Base-by-base conservation (phyloP, 2,113 vertebrate species). In the Bufo bufo region DNA sequence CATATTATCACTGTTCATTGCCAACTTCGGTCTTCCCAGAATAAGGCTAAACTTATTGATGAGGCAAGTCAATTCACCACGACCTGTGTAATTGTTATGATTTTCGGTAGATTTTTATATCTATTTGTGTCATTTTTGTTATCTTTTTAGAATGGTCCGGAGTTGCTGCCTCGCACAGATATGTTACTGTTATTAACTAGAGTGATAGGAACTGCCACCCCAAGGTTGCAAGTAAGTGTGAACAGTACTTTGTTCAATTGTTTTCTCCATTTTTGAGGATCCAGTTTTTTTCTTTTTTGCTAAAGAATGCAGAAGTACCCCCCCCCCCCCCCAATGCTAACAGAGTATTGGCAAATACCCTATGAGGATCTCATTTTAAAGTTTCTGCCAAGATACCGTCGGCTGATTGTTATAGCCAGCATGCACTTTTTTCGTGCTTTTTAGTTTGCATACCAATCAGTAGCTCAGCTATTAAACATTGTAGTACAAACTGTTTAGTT, bases 111-210 rank as follows among this genome's bases (percentile, higher is more conserved):
- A n/a, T 20, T 87, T 58, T 66, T 86, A 0, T 79, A 23, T n/a
- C 4, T 47, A 61, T 59, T 17, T 23, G 45, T 66, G 58, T 49
- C 3, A 8, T 61, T 75, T 61, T 71, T 13, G 65, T 75, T 47
- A 0, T 77, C 12, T 89, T 6, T 88, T 88, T 90, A 99, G 98
- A 96, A 96, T 0, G 98, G 98, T 16, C 98, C 98, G 0, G 98
- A 99, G 90, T 89, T 99, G 89, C 95, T 99, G 77, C 98, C 98
- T 58, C 97, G 98, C 1, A 96, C 96, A 87, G 94, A 94, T 90
- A 99, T 99, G 97, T 92, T 99, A 85, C n/a, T 94, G 84, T 93
- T 99, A 3, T 94, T 99, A 84, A 98, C 95, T 1, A 95, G 93
- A 89, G 92, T 99, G 61, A 98, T 99, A 33, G 96, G 96, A 77